Base-by-base conservation (phyloP, 2,113 vertebrate species). In the Callorhinus ursinus region DNA sequence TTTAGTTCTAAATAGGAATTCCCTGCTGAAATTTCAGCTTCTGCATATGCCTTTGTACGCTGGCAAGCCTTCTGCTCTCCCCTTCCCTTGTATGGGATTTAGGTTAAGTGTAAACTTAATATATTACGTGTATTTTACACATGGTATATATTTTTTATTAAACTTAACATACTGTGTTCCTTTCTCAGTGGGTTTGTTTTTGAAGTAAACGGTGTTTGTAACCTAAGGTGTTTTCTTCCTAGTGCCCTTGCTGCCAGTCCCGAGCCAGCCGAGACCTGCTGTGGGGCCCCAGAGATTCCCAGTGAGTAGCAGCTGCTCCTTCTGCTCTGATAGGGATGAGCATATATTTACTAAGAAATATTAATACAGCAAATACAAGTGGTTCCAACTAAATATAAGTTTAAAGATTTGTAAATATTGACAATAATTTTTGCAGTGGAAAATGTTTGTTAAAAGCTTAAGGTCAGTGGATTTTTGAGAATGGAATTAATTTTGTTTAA, bases 201-300 rank as follows among this genome's bases (percentile, higher is more conserved):
- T 97, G 93, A 74, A 49, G 24, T 93, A 63, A 97, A 97, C 88
- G 86, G 95, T 97, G 95, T 98, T 92, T 81, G 96, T 94, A 98
- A 98, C 93, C 94, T 96, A 97, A 95, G 95, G 81, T 98, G 71
- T 97, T 97, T 83, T 98, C 98, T 99, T 99, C 98, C 98, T 99
- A 99, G 99, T 99, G 99, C 99, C 99, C 98, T 99, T 99, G 99
- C 99, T 99, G 98, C 99, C 99, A 95, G 99, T 99, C 98, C 99
- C 99, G 31, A 99, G 99, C 99, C 99, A 99, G 98, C 99, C 99
- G 97, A 99, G 99, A 99, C 99, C 99, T 98, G 99, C 99, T 84
- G 99, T 99, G 97, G 99, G 99, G 98, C 99, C 99, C 99, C 99
- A 99, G 99, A 99, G 99, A 99, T 99, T 99, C 98, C 99, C 99